A percentile compares a stretch with the other conserved stretches of the same genome.
phyloP scores from a whole-genome alignment of 2,797 vertebrate genomes.

The Neosilurus mollespiculum region DNA sequence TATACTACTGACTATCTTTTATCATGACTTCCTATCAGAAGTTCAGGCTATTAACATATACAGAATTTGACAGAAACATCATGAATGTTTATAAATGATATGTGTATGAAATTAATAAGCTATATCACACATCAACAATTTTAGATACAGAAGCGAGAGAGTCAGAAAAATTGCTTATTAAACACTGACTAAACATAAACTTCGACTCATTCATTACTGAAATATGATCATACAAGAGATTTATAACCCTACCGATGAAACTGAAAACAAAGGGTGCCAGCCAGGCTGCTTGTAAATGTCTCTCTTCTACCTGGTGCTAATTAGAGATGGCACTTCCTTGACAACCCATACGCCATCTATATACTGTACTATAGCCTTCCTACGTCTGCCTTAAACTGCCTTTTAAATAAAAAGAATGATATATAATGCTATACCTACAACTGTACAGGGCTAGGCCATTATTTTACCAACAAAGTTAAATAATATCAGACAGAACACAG shows the following conservation, averaged over 20 bases:
- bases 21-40: too few relatives aligned
- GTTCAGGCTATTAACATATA: background rate
- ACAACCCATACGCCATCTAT: conserved; percentile 50
- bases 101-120: background rate
- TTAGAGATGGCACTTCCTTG: conserved; percentile 62
- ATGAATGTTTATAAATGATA: background rate
- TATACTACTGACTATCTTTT: conserved; percentile 23
- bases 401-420: background rate
- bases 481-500: background rate
- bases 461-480: background rate
- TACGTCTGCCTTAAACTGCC: conserved; percentile 10
- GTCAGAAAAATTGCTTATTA: conserved; percentile 22
- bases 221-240: conserved; percentile 50
- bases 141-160: background rate
- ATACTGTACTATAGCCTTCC: conserved; percentile 4
- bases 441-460: background rate
- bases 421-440: background rate
- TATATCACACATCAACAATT: background rate
- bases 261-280: conserved; percentile 48
- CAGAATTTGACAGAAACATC: background rate
- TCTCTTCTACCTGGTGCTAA: conserved; percentile 64
- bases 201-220: conserved; percentile 23
- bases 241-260: conserved; percentile 63
- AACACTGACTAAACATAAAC: background rate
- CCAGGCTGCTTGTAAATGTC: conserved; percentile 59